Percentiles rank a stretch among this genome's conserved stretches.
Evolutionary conservation across 2,888 invertebrate species (phyloP).

Genomic region (Galeruca laticollis): DNA sequence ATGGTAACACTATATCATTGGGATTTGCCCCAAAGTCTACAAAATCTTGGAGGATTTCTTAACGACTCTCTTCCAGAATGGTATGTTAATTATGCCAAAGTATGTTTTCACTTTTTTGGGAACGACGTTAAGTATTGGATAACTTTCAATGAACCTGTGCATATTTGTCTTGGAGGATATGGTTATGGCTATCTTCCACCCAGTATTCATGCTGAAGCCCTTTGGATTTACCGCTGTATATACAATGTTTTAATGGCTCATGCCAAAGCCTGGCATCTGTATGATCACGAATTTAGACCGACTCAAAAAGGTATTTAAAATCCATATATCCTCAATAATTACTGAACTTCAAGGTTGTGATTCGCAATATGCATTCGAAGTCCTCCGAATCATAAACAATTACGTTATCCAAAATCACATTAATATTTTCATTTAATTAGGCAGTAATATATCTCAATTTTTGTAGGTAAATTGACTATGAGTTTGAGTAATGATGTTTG

Average conservation of each 20-base stretch:
- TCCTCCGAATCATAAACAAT: no score
- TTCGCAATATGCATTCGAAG: no score
- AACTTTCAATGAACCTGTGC: slow-evolving; percentile 69
- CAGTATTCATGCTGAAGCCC: slow-evolving; percentile 61
- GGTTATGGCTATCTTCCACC: slow-evolving; percentile 57
- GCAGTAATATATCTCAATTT: no score
- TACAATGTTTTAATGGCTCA: slow-evolving; percentile 76
- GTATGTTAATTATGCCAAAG: slow-evolving; percentile 70
- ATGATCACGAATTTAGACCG: slow-evolving; percentile 70
- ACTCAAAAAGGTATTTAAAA: slow-evolving; percentile 41
- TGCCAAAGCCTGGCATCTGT: slow-evolving; percentile 73
- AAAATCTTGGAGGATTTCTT: slow-evolving; percentile 74
- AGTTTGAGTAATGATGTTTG: slow-evolving; percentile 70
- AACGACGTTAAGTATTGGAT: slow-evolving; percentile 67
- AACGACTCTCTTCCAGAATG: slow-evolving; percentile 72
- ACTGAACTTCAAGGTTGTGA: not conserved
- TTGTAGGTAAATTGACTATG: slow-evolving; percentile 70
- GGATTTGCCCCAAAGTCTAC: slow-evolving; percentile 49
- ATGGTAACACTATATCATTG: slow-evolving; percentile 74
- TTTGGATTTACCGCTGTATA: slow-evolving; percentile 72
- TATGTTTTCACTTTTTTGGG: slow-evolving; percentile 67
- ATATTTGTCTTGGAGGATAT: slow-evolving; percentile 54
- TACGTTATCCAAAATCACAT: no score
- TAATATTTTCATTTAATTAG: no score
- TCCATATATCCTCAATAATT: not conserved